These are phyloP conservation scores for Turdus rufiventris DNA, from an alignment of 2,113 vertebrate genomes.

Conservation along the genomic window DNA sequence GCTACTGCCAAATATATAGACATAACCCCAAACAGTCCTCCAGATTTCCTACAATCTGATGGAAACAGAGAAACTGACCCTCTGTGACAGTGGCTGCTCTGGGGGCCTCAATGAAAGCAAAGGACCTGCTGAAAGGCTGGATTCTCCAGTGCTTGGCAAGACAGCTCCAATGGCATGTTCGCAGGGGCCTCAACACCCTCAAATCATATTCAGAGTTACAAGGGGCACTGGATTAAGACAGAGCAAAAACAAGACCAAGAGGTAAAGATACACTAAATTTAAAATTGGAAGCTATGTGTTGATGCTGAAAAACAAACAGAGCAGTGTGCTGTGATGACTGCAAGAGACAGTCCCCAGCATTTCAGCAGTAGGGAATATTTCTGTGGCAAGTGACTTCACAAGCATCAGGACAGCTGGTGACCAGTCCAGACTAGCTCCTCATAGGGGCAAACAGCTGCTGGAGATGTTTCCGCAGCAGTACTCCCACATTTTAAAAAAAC, in stretches of 20 bases:
- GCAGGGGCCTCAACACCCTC: rapidly evolving
- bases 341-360: neutral
- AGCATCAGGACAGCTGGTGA: neutral
- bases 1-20: neutral
- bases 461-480: neutral
- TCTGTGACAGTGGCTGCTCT: neutral
- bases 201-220: neutral
- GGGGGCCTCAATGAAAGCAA: neutral
- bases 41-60: neutral
- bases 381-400: neutral
- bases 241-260: neutral
- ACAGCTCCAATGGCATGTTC: neutral
- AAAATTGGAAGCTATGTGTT: neutral
- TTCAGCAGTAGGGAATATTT: neutral
- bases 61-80: neutral
- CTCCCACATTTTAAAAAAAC: neutral
- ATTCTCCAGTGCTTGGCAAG: neutral
- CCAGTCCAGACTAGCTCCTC: neutral
- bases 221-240: neutral
- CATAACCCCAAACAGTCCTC: neutral
- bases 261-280: neutral
- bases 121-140: neutral
- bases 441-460: neutral
- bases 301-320: neutral
- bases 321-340: rapidly evolving